A percentile compares a stretch with the other conserved stretches of the same genome.
phyloP scores from a whole-genome alignment of 92 coral and sea anemone species.

The Zoanthus sociatus region DNA sequence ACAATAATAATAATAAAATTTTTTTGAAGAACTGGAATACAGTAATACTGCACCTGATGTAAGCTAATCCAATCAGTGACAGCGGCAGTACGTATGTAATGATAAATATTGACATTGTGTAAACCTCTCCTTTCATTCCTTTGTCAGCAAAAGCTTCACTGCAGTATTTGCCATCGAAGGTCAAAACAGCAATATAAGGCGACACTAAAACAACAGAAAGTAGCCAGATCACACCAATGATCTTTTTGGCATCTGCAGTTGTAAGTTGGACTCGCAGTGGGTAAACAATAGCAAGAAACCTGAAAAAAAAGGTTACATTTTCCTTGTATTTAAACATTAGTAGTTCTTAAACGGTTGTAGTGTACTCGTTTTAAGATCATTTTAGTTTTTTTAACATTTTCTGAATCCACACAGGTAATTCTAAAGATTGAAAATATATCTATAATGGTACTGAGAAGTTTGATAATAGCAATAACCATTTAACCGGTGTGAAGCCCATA shows the following conservation, averaged over 20 bases:
- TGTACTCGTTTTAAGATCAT: no score
- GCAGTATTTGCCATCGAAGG: conserved; percentile 60
- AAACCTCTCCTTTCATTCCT: conserved; percentile 86
- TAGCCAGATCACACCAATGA: conserved; percentile 84
- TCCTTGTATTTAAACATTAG: background rate
- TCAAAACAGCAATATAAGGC: conserved; percentile 89
- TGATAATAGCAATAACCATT: no score
- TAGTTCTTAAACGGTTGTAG: background rate
- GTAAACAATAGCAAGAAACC: conserved; percentile 95
- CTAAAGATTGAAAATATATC: no score
- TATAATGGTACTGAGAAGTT: no score
- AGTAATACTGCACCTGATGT: conserved; percentile 72
- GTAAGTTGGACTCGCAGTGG: conserved; percentile 89
- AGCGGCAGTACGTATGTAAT: conserved; percentile 89
- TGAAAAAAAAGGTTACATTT: conserved; percentile 31
- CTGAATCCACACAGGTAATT: no score
- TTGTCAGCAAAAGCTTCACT: conserved; percentile 75
- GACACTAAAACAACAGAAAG: conserved; percentile 88
- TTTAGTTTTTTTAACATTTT: no score
- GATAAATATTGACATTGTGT: conserved; percentile 88
- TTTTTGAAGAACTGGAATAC: no score
- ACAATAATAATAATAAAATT: no score
- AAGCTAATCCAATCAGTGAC: conserved; percentile 86
- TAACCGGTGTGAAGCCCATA: no score
- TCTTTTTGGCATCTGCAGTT: conserved; percentile 90